Evolutionary conservation across 1,140 invertebrate genomes (phyloP), one percentile per base, ranked within the genome.

Genomic region (Drosophila kurseongensis): DNA sequence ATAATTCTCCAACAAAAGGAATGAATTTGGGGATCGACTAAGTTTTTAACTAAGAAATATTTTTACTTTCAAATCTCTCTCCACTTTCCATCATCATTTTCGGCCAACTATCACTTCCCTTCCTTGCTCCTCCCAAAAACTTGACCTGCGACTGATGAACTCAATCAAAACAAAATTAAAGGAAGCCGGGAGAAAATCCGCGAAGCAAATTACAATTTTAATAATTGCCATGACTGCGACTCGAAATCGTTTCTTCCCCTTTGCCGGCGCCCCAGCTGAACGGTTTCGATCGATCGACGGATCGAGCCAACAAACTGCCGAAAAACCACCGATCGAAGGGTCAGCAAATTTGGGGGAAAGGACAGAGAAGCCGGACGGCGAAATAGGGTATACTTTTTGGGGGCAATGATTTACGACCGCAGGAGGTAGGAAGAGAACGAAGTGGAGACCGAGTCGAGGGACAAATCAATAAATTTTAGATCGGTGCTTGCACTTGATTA

Each of bases 381-480:
- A 67, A 65, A 67, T 69, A 71, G 78, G 63, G 73, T 50, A 80
- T 44, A 71, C 47, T 29, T 78, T 74, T 80, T 47, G 47, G 62
- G 48, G 41, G 57, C 69, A 75, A 81, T 89, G 83, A 88, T 89
- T 88, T 88, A 88, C 75, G 83, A 32, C 40, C 40, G 16, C 47
- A 29, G 36, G 42, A 23, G 29, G 23, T 10, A 27, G 13, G 32
- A 36, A 10, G 29, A 44, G 40, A 1, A 8, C 18, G 42, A 23
- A 23, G 41, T 29, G 13, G 36, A 40, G 52, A 18, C 32, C 18
- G 50, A 13, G 12, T 7, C 47, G 61, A 35, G 58, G 50, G 40
- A 81, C 51, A 89, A 84, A 89, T 89, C 84, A 89, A 89, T 89
- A 89, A 89, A 89, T 90, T 88, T 89, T 73, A 63, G 57, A 63